Evolutionary conservation across 64 coral and sea anemone species (phyloP), one percentile per base, ranked within the genome.

Genomic region (Actinia equina): DNA sequence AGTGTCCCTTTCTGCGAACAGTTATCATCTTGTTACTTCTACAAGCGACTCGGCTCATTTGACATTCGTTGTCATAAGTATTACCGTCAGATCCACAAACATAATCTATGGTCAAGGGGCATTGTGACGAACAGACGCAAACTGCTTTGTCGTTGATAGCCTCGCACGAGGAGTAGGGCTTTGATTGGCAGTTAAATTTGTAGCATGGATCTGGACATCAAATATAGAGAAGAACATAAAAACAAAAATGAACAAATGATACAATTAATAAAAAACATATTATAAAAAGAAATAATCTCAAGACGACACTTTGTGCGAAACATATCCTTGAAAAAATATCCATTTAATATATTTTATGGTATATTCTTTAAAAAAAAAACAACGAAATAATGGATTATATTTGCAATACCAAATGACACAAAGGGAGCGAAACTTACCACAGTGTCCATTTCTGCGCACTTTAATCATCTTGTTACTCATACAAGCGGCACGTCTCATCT

Each of bases 21-120:
- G 80, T 54, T 15, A 82, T 54, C 80, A 54, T 82, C 42, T 25
- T 44, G 44, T 27, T 27, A 22, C 19, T 54, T 20, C 10, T 54
- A 46, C 80, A 82, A 22, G 80, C 82, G 9, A 56, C 62, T 55
- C 77, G 77, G 43, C 76, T 86, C 76, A 91, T 80, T 13, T 82
- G 53, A 82, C 89, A 91, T 27, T 62, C 20, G 43, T 64, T 86
- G 25, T 87, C 79, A 49, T 91, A 91, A 0, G 89, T 82, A 13
- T 80, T 91, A 44, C 85, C 85, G 44, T 91, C 89, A 86, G 84
- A 86, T 30, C 89, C 89, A 23, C 89, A 91, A 30, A 91, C 84
- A 52, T 17, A 58, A 7, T 69, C 19, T n/a, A 82, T n/a, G 1
- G 6, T 79, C 6, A 11, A 1, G n/a, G 86, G 27, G 52, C 86